phyloP scores from a whole-genome alignment of 1,140 invertebrate species.

The Pinna nobilis region DNA sequence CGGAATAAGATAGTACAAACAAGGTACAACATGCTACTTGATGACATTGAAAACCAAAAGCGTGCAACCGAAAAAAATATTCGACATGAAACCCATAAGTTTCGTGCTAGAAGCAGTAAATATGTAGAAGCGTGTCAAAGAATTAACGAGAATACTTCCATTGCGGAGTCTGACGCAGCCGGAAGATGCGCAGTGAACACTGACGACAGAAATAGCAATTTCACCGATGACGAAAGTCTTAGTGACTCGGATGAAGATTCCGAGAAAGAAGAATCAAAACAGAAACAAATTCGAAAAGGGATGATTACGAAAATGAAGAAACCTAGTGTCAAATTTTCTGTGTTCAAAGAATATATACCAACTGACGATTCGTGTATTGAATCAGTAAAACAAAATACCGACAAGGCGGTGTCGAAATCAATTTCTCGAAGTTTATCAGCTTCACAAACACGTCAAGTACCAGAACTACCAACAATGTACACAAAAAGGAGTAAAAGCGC shows the following conservation, averaged over 20 bases:
- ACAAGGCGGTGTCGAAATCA: neutral
- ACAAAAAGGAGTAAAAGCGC: slow-evolving; percentile 28
- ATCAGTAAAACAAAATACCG: neutral
- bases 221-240: no score
- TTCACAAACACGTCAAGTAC: neutral
- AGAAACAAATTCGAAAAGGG: neutral
- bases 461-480: neutral
- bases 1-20: slow-evolving; percentile 45
- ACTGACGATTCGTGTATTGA: neutral
- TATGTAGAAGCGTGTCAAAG: neutral
- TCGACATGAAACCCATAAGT: slow-evolving; percentile 36
- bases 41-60: slow-evolving; percentile 45
- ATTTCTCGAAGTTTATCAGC: slow-evolving; percentile 40
- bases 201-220: neutral
- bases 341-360: slow-evolving; percentile 28
- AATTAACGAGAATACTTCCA: neutral
- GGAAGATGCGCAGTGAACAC: slow-evolving; percentile 7
- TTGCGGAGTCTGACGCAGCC: slow-evolving; percentile 6
- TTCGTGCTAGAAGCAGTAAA: slow-evolving; percentile 9
- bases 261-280: slow-evolving; percentile 4
- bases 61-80: slow-evolving; percentile 29
- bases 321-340: slow-evolving; percentile 38
- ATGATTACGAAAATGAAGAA: slow-evolving; percentile 36
- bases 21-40: slow-evolving; percentile 35
- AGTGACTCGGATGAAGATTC: slow-evolving; percentile 5